Percentiles rank a stretch among this genome's conserved stretches.
Evolutionary conservation across 1,140 invertebrate species (phyloP).

Genomic region (Atta cephalotes): DNA sequence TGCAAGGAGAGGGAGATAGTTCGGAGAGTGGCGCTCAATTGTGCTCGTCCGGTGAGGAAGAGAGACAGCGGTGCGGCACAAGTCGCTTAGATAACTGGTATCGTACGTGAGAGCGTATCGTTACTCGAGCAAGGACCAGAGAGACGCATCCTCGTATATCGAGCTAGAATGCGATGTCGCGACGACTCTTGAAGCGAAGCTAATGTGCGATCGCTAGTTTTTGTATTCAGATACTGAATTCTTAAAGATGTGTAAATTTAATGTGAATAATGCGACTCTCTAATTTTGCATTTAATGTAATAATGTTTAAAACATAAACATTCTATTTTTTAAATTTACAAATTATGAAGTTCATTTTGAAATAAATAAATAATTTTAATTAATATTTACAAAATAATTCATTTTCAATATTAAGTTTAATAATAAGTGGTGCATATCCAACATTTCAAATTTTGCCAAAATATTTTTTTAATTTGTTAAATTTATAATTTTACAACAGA

Average conservation of each 20-base stretch:
- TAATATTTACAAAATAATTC: not conserved
- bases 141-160: conserved; percentile 44
- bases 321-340: not conserved
- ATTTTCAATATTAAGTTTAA: not conserved
- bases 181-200: conserved; percentile 27
- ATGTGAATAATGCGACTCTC: not conserved
- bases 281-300: not conserved
- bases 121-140: not conserved
- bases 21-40: conserved; percentile 12
- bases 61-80: conserved; percentile 25
- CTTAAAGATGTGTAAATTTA: not conserved
- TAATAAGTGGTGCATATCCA: not conserved
- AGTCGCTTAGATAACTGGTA: conserved; percentile 64
- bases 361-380: not conserved
- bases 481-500: not conserved
- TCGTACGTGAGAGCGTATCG: conserved; percentile 57
- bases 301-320: not conserved
- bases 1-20: not conserved
- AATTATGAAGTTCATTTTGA: not conserved
- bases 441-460: not conserved
- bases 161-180: conserved; percentile 34
- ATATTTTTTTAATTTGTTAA: not conserved
- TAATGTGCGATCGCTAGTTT: conserved; percentile 40
- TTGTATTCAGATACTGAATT: conserved; percentile 3
- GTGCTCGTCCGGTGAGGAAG: conserved; percentile 42